These are phyloP conservation scores for Linyphia triangularis DNA, from an alignment of 2,888 invertebrate genomes.

Conservation along the genomic window DNA sequence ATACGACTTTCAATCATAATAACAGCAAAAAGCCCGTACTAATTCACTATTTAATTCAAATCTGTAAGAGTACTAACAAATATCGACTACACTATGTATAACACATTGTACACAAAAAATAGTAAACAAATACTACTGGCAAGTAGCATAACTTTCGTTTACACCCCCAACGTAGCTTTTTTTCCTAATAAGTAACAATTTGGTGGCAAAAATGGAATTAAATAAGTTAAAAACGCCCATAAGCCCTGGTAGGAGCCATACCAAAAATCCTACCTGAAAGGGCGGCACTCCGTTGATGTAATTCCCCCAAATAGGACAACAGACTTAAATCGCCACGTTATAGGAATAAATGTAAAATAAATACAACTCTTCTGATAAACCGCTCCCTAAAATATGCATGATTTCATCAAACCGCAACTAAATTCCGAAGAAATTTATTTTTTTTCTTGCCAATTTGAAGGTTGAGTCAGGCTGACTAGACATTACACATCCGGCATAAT, in stretches of 20 bases:
- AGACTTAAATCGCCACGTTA: neutral
- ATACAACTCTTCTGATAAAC: neutral
- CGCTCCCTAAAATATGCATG: neutral
- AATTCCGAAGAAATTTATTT: neutral
- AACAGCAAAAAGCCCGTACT: too few relatives aligned
- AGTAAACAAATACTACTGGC: neutral
- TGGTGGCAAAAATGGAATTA: neutral
- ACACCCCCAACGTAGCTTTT: neutral
- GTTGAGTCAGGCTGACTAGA: constrained; percentile 44
- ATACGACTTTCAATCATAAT: too few relatives aligned
- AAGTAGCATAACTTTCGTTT: neutral
- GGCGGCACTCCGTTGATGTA: constrained; percentile 56
- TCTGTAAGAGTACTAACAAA: too few relatives aligned
- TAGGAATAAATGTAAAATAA: neutral
- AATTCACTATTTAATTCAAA: too few relatives aligned
- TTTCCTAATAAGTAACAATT: neutral
- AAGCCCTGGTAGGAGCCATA: neutral
- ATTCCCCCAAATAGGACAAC: neutral
- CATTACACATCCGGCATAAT: constrained; percentile 64
- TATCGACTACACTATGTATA: too few relatives aligned
- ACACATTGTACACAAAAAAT: neutral
- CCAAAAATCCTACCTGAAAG: constrained; percentile 59
- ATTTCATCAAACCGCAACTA: constrained; percentile 27
- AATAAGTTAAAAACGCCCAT: constrained; percentile 20
- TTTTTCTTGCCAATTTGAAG: constrained; percentile 38